These are phyloP conservation scores for Dipus sagitta DNA, from an alignment of 2,797 vertebrate species.

Conservation along the genomic window DNA sequence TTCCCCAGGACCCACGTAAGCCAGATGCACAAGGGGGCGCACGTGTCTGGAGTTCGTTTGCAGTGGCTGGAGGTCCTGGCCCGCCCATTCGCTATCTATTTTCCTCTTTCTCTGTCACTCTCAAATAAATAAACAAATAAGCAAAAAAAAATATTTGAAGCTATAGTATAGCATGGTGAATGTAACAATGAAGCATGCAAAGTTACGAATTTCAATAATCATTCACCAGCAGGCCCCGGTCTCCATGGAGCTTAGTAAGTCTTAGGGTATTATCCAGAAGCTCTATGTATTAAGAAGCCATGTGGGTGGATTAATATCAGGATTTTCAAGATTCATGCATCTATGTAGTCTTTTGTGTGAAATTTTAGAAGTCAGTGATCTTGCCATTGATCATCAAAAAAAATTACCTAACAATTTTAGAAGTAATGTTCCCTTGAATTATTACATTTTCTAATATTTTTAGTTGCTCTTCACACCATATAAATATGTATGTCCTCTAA, in stretches of 20 bases:
- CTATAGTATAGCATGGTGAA: not conserved
- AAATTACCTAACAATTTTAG: not conserved
- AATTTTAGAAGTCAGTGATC: not conserved
- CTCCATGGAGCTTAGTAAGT: not conserved
- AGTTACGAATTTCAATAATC: not conserved
- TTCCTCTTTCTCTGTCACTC: too few species aligned
- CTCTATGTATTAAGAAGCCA: slow-evolving; percentile 3
- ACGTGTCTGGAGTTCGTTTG: too few species aligned
- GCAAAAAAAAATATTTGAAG: not conserved
- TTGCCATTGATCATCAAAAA: slow-evolving; percentile 50
- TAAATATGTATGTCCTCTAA: not conserved
- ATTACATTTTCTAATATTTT: slow-evolving; percentile 10
- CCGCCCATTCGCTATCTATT: too few species aligned
- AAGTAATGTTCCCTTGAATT: not conserved
- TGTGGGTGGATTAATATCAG: not conserved
- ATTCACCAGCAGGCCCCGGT: not conserved
- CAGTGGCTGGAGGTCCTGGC: too few species aligned
- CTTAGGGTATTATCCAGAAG: not conserved
- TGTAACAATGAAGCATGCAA: not conserved
- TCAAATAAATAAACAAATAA: too few species aligned
- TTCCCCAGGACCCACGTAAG: too few species aligned
- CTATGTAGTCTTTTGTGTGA: slow-evolving; percentile 40
- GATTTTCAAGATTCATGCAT: slow-evolving; percentile 37
- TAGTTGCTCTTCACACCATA: not conserved
- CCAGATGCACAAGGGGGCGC: too few species aligned